Conservation (phyloP, 2,797 vertebrate species). For the Masticophis lateralis region DNA sequence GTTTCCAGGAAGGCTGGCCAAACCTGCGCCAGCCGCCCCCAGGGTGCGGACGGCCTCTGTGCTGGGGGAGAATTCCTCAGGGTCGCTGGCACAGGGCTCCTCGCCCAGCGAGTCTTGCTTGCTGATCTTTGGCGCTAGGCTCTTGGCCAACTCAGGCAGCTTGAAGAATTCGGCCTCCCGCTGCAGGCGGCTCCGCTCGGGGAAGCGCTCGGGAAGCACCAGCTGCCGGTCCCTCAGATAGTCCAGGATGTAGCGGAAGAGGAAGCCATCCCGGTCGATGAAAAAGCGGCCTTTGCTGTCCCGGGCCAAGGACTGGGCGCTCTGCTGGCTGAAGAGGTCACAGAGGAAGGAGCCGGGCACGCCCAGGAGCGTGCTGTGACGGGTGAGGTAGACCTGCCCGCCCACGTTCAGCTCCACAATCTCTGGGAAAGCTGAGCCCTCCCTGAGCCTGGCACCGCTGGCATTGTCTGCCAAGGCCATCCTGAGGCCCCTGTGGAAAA, state of each 20-base stretch:
- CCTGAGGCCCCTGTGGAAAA: slow-evolving; percentile 49
- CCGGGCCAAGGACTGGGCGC: slow-evolving; percentile 76
- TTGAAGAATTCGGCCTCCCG: slow-evolving; percentile 90
- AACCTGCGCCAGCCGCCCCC: slow-evolving; percentile 63
- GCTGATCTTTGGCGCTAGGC: slow-evolving; percentile 79
- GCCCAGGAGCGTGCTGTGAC: slow-evolving; percentile 82
- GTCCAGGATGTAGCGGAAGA: slow-evolving; percentile 92
- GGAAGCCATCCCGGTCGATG: slow-evolving; percentile 89
- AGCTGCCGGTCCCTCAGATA: slow-evolving; percentile 87
- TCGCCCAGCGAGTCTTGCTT: slow-evolving; percentile 85
- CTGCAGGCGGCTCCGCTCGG: slow-evolving; percentile 84
- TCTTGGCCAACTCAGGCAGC: slow-evolving; percentile 84
- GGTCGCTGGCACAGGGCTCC: slow-evolving; percentile 82
- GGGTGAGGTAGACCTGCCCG: slow-evolving; percentile 91
- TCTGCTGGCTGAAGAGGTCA: slow-evolving; percentile 86
- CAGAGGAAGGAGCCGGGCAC: slow-evolving; percentile 87
- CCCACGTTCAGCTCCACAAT: slow-evolving; percentile 93
- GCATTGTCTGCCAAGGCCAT: slow-evolving; percentile 85
- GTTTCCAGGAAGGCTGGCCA: slow-evolving; percentile 28
- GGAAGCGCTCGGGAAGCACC: slow-evolving; percentile 91
- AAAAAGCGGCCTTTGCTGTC: slow-evolving; percentile 94
- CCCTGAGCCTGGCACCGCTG: slow-evolving; percentile 69
- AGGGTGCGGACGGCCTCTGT: slow-evolving; percentile 57
- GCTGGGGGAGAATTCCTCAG: slow-evolving; percentile 78
- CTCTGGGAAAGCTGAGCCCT: slow-evolving; percentile 79